phyloP scores from a whole-genome alignment of 2,797 vertebrate species.

The Mormyrops boulengeri region DNA sequence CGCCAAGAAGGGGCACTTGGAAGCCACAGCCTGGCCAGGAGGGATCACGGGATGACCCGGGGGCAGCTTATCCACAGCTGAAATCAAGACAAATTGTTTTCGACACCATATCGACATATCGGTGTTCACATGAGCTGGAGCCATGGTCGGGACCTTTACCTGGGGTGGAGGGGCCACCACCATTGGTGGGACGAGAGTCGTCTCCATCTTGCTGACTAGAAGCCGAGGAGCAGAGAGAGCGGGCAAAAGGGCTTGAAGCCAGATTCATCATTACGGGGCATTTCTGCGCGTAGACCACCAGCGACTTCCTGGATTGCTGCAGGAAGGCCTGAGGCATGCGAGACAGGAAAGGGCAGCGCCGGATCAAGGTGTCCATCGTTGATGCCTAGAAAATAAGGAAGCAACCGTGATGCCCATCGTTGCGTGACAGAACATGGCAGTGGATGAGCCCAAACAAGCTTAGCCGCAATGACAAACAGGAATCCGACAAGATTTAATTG shows the following conservation, averaged over 20 bases:
- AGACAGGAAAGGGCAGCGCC: conserved; percentile 88
- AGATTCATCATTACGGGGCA: conserved; percentile 95
- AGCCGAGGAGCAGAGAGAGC: conserved; percentile 68
- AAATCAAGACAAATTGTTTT: not conserved
- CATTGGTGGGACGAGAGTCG: conserved; percentile 50
- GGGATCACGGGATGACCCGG: conserved; percentile 56
- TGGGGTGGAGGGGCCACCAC: conserved; percentile 52
- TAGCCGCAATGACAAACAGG: not conserved
- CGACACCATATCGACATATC: not conserved
- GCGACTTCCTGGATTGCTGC: conserved; percentile 82
- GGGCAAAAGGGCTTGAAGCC: conserved; percentile 64
- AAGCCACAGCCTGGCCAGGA: conserved; percentile 59
- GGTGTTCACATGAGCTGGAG: not conserved
- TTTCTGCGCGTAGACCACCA: conserved; percentile 81
- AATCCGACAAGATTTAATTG: not conserved
- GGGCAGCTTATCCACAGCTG: conserved; percentile 53
- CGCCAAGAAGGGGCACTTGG: conserved; percentile 91
- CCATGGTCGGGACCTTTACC: not conserved
- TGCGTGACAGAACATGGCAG: not conserved
- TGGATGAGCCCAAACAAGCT: not conserved
- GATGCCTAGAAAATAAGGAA: conserved; percentile 27
- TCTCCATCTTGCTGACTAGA: conserved; percentile 65
- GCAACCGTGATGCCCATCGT: not conserved
- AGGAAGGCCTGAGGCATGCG: conserved; percentile 84
- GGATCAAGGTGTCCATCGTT: conserved; percentile 82